phyloP scores from a whole-genome alignment of 2,797 vertebrate species.

The Masticophis lateralis region DNA sequence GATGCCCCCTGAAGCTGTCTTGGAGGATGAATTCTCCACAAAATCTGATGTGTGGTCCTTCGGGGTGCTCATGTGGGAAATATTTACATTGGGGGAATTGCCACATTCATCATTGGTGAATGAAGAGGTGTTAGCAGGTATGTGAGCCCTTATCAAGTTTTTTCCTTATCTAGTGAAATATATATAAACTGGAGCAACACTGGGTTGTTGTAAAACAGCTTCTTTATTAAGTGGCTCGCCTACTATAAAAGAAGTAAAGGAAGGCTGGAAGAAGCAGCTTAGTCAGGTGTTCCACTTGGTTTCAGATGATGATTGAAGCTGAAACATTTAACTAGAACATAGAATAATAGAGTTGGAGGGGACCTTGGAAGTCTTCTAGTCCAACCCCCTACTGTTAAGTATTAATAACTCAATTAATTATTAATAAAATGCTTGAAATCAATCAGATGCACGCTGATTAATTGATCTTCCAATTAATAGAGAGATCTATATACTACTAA shows the following conservation, averaged over 20 bases:
- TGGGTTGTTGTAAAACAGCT: background rate
- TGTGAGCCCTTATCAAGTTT: constrained; percentile 17
- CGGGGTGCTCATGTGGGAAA: constrained; percentile 95
- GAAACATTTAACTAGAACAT: background rate
- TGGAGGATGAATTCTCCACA: constrained; percentile 93
- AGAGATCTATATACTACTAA: background rate
- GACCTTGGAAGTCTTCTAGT: background rate
- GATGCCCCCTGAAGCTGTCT: constrained; percentile 89
- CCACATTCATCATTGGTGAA: constrained; percentile 82
- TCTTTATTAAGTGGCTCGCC: background rate
- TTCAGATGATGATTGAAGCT: background rate
- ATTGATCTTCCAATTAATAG: background rate
- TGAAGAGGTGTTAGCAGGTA: constrained; percentile 90
- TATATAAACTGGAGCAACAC: background rate
- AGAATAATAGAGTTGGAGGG: background rate
- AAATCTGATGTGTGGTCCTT: constrained; percentile 96
- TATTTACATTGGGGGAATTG: constrained; percentile 90
- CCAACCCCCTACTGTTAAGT: background rate
- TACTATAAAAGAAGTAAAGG: background rate
- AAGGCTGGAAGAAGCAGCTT: background rate
- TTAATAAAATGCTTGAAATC: background rate
- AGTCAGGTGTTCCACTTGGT: background rate
- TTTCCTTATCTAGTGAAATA: background rate
- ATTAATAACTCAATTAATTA: background rate
- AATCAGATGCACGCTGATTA: background rate